Conservation (phyloP, 2,113 vertebrate genomes). For the Sturnus vulgaris region DNA sequence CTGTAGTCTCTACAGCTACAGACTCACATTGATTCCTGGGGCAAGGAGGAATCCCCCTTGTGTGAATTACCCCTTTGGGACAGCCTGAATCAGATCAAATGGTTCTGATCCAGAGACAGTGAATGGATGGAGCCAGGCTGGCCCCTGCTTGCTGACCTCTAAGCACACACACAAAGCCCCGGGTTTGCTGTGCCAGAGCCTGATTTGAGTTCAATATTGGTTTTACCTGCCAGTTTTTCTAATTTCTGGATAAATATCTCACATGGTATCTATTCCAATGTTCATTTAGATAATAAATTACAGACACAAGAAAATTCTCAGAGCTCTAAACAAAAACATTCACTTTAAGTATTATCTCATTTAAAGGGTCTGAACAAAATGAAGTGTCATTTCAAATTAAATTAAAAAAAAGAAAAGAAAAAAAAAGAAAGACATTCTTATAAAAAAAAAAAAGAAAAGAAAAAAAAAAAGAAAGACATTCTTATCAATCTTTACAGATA, state of each 20-base stretch:
- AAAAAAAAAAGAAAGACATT: background rate
- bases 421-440: background rate
- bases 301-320: background rate
- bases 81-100: background rate
- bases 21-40: accelerated
- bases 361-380: background rate
- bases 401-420: background rate
- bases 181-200: background rate
- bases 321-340: background rate
- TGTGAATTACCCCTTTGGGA: background rate
- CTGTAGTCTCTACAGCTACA: background rate
- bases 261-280: background rate
- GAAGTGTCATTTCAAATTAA: background rate
- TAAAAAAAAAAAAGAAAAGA: background rate
- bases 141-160: background rate
- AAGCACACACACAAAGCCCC: background rate
- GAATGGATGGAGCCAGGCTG: background rate
- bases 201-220: background rate
- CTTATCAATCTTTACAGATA: background rate
- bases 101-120: background rate
- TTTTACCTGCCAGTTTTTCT: background rate
- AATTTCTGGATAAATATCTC: background rate
- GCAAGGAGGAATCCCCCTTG: background rate
- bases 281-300: background rate
- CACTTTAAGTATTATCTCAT: background rate